phyloP scores from a whole-genome alignment of 2,888 invertebrate species.

The Cheilosia soror region DNA sequence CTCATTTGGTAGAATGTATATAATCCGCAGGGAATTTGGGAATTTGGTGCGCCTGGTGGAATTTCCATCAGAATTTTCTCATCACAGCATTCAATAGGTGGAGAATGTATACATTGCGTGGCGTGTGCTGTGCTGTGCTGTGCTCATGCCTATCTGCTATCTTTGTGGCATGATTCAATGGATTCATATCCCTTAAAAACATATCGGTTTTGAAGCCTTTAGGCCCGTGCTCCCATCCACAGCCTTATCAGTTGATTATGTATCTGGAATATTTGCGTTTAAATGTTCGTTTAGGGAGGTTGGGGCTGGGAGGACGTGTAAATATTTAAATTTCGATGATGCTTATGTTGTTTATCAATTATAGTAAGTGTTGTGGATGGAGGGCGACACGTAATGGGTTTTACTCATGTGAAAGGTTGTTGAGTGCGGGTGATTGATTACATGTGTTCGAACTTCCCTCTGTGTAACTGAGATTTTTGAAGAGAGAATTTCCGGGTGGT shows the following conservation, averaged over 20 bases:
- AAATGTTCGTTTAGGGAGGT: constrained; percentile 32
- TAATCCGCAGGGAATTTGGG: not conserved
- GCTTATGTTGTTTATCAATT: constrained; percentile 68
- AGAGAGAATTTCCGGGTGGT: too few species aligned
- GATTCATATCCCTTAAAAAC: constrained; percentile 61
- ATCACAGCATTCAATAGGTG: constrained; percentile 39
- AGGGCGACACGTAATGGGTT: constrained; percentile 23
- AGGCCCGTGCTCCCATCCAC: constrained; percentile 32
- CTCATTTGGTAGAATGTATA: constrained; percentile 28
- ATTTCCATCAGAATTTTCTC: constrained; percentile 55
- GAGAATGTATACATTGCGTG: not conserved
- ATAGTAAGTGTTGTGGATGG: constrained; percentile 56
- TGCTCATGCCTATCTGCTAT: constrained; percentile 35
- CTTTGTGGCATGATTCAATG: constrained; percentile 53
- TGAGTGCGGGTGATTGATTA: constrained; percentile 43
- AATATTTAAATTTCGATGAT: constrained; percentile 60
- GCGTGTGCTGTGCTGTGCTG: not conserved
- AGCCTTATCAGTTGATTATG: constrained; percentile 67
- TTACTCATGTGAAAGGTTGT: constrained; percentile 41
- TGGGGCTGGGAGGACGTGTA: constrained; percentile 40
- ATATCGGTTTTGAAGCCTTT: constrained; percentile 53
- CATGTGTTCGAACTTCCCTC: not conserved
- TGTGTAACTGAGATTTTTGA: too few species aligned
- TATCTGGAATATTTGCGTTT: constrained; percentile 66
- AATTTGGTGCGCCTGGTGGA: not conserved